Percentiles rank a stretch among this genome's conserved stretches.
Evolutionary conservation across 1,140 invertebrate species (phyloP).

Genomic region (Harpegnathos saltator): DNA sequence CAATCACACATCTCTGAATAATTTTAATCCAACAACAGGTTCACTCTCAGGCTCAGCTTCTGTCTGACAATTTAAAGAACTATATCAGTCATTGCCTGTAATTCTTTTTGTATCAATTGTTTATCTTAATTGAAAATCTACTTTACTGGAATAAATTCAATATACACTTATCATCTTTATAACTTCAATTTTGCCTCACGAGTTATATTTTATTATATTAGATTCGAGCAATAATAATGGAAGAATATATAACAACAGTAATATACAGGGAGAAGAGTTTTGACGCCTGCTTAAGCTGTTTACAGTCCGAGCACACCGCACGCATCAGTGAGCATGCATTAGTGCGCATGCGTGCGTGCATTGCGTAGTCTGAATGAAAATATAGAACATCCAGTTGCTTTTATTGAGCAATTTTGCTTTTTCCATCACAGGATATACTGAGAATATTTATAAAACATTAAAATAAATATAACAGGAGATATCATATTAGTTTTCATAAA

Average conservation of each 20-base stretch:
- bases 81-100: no score
- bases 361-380: no score
- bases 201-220: no score
- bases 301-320: not conserved
- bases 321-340: not conserved
- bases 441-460: not conserved
- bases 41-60: no score
- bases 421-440: not conserved
- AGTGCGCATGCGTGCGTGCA: not conserved
- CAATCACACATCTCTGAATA: no score
- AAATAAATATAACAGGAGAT: not conserved
- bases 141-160: no score
- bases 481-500: not conserved
- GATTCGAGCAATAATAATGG: not conserved
- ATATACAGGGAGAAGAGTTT: not conserved
- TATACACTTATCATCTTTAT: no score
- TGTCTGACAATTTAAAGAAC: no score
- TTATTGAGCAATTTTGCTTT: not conserved
- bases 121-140: no score
- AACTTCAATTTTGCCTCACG: no score
- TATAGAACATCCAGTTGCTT: not conserved
- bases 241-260: not conserved
- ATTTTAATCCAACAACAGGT: no score
- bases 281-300: conserved; percentile 5
- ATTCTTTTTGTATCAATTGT: no score